These are phyloP conservation scores for Andrena fulva DNA, from an alignment of 2,888 invertebrate genomes.

Conservation along the genomic window DNA sequence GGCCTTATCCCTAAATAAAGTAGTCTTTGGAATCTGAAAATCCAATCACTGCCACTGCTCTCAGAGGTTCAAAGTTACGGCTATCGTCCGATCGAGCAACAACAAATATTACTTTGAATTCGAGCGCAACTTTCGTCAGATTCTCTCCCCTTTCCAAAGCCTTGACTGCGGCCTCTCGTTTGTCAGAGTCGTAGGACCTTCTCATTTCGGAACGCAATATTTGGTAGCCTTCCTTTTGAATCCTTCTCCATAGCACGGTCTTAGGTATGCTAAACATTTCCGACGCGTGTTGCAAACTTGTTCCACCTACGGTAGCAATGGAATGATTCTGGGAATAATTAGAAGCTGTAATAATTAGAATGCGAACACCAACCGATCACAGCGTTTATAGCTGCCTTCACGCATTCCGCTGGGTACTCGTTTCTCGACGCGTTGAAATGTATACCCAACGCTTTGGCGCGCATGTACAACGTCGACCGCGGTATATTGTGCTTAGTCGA, in stretches of 20 bases:
- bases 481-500: constrained; percentile 83
- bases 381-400: constrained; percentile 83
- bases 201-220: constrained; percentile 78
- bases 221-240: constrained; percentile 83
- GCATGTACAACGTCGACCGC: constrained; percentile 84
- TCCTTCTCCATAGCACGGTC: constrained; percentile 85
- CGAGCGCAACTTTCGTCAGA: constrained; percentile 83
- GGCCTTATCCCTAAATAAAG: constrained; percentile 84
- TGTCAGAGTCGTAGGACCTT: constrained; percentile 80
- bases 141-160: constrained; percentile 84
- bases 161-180: constrained; percentile 83
- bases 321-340: constrained; percentile 7
- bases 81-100: not conserved
- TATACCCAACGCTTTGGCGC: constrained; percentile 83
- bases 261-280: constrained; percentile 84
- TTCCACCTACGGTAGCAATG: constrained; percentile 76
- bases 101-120: constrained; percentile 79
- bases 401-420: constrained; percentile 83
- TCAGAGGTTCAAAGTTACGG: not conserved
- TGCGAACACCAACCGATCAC: constrained; percentile 79
- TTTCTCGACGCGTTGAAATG: constrained; percentile 82
- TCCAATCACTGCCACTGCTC: not conserved
- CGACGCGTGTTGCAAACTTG: constrained; percentile 84
- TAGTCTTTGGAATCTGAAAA: constrained; percentile 84
- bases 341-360: constrained; percentile 14